Evolutionary conservation across 1,140 invertebrate genomes (phyloP).

Genomic region (Kradibia gibbosae): DNA sequence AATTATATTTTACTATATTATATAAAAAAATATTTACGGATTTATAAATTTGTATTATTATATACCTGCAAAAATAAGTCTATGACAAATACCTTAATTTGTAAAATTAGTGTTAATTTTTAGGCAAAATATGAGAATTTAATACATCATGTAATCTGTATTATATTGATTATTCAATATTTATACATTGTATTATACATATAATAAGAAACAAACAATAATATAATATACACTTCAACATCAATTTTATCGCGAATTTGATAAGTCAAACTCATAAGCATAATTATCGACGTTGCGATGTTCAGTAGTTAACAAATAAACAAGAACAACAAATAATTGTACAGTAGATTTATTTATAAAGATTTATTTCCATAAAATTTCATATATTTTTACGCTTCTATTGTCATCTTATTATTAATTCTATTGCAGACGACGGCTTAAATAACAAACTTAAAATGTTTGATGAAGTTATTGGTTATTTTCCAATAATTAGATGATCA

Average conservation of each 20-base stretch:
- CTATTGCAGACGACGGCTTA: background rate
- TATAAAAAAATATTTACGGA: background rate
- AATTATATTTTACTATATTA: background rate
- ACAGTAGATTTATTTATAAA: background rate
- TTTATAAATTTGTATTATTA: background rate
- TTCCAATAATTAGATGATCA: background rate
- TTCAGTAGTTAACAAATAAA: background rate
- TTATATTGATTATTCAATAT: conserved; percentile 45
- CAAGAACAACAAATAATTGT: background rate
- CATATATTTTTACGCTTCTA: background rate
- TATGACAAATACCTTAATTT: background rate
- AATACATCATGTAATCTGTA: conserved; percentile 44
- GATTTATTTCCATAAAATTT: background rate
- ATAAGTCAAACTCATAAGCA: background rate
- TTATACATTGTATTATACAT: conserved; percentile 50
- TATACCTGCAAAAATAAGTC: background rate
- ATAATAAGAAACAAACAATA: conserved; percentile 44
- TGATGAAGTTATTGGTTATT: background rate
- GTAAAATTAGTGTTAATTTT: conserved; percentile 24
- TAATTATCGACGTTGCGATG: background rate
- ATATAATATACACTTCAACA: conserved; percentile 22
- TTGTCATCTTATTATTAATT: background rate
- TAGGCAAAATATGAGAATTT: conserved; percentile 43
- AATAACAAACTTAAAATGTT: background rate
- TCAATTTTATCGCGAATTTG: background rate